Percentiles rank a stretch among this genome's conserved stretches.
Evolutionary conservation across 2,113 vertebrate genomes (phyloP).

Genomic region (Myxocyprinus asiaticus): DNA sequence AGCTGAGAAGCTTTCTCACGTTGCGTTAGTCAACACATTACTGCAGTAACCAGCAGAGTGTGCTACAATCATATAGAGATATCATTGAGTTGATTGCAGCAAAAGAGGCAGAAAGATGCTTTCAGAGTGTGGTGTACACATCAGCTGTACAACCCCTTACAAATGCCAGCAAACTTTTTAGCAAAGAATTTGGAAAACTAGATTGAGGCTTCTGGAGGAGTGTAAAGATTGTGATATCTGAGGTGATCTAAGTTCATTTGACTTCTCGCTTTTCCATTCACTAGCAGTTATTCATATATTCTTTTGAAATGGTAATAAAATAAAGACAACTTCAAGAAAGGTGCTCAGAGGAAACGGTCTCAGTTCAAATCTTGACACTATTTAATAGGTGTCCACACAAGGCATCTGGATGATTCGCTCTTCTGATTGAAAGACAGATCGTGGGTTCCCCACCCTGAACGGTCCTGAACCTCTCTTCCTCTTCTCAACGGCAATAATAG

Average conservation of each 20-base stretch:
- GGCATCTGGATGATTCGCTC: neutral
- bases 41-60: constrained; percentile 43
- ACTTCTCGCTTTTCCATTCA: constrained; percentile 22
- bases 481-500: neutral
- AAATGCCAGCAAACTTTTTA: constrained; percentile 23
- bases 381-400: neutral
- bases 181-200: neutral
- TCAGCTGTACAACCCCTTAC: neutral
- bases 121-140: neutral
- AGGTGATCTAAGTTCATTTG: constrained; percentile 29
- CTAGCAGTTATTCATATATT: constrained; percentile 1
- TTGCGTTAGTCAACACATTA: constrained; percentile 11
- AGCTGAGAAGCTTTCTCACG: constrained; percentile 6
- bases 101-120: constrained; percentile 8
- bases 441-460: neutral
- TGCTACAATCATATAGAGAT: constrained; percentile 34
- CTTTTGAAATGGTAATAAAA: constrained; percentile 46
- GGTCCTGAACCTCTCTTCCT: neutral
- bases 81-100: neutral
- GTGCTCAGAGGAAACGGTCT: constrained; percentile 1
- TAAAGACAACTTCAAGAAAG: constrained; percentile 24
- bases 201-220: constrained; percentile 4
- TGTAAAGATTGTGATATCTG: constrained; percentile 11
- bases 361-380: neutral
- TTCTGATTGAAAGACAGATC: constrained; percentile 23